phyloP scores from a whole-genome alignment of 2,113 vertebrate species.

The Atractosteus spatula region DNA sequence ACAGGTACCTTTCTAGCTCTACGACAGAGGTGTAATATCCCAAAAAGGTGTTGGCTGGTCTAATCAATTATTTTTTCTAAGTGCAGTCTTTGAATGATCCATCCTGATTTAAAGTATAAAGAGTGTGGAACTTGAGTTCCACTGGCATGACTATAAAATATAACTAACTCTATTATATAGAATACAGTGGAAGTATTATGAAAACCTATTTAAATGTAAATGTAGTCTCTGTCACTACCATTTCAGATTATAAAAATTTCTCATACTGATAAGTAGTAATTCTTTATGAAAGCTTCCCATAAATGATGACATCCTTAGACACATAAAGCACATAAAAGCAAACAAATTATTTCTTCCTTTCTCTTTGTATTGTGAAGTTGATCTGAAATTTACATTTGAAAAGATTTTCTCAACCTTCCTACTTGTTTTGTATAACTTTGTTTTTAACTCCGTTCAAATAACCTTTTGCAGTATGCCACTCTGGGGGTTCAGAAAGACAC shows the following conservation, averaged over 20 bases:
- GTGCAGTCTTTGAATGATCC: too few species aligned
- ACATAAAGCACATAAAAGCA: neutral
- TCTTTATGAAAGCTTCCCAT: neutral
- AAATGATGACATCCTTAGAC: neutral
- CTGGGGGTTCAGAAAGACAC: too few species aligned
- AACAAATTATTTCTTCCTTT: neutral
- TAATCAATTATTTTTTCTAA: too few species aligned
- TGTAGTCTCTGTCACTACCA: neutral
- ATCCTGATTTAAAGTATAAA: too few species aligned
- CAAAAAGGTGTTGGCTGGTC: too few species aligned
- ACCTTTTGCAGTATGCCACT: too few species aligned
- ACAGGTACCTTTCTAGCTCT: too few species aligned
- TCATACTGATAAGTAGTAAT: neutral
- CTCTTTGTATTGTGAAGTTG: neutral
- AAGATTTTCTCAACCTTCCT: too few species aligned
- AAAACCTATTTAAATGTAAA: conserved; percentile 4
- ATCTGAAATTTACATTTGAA: neutral
- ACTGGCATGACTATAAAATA: neutral
- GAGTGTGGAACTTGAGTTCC: too few species aligned
- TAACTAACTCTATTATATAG: neutral
- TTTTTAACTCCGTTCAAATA: too few species aligned
- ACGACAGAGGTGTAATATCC: too few species aligned
- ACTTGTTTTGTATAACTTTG: too few species aligned
- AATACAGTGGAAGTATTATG: neutral
- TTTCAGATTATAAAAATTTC: neutral